Evolutionary conservation across 2,113 vertebrate species (phyloP), one percentile per base, ranked within the genome.

Genomic region (Centrocercus urophasianus): DNA sequence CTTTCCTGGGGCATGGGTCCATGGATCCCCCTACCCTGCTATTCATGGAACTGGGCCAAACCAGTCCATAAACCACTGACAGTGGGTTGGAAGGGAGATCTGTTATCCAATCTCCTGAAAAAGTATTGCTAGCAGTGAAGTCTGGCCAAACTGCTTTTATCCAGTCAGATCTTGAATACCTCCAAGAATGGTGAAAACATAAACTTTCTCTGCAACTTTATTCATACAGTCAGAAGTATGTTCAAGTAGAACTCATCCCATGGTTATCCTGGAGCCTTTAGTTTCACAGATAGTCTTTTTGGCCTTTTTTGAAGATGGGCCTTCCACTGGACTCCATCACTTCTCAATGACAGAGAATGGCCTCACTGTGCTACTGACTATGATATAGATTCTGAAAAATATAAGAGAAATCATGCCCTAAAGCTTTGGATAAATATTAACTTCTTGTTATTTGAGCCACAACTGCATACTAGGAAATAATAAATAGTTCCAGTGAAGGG

Each of bases 381-480:
- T 45, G 82, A 63, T 34, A 73, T 8, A 88, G 50, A 86, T 92
- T 91, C 75, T 77, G 87, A 73, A 14, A 78, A 45, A 91, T 16
- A 64, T 64, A 59, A 92, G 65, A 82, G 14, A 32, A 94, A 91
- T 57, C 32, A 42, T 63, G 25, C 19, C 22, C 13, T 92, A 89
- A 93, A 95, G 88, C 61, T 75, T 86, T 88, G 52, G 69, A 93
- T 95, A 93, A 86, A 94, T 88, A 83, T 59, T 40, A 85, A 93
- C 63, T 91, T 93, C 86, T 87, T 63, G 20, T 32, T 89, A 63
- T 76, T 85, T 50, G 75, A 78, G 47, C 22, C 45, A 66, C 75
- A 75, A 4, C 64, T 93, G 73, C 40, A 54, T 86, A 60, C 32
- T 80, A 91, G 65, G 61, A 96, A 95, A 93, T 93, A 95, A 95